phyloP scores from a whole-genome alignment of 2,888 invertebrate genomes.

The Eupeodes latifasciatus region DNA sequence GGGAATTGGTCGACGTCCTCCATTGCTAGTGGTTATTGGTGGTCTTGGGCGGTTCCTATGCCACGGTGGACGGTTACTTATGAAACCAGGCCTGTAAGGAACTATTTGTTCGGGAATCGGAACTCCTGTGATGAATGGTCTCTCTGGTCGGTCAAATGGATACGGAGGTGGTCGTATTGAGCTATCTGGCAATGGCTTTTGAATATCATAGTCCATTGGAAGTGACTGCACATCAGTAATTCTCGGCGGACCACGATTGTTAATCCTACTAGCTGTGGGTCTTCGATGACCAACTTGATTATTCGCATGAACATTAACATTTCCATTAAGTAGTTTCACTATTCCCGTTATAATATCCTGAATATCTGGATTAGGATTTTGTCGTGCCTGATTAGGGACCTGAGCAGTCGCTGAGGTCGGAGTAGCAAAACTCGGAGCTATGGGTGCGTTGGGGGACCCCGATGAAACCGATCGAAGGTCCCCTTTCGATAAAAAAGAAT shows the following conservation, averaged over 20 bases:
- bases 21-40: conserved; percentile 82
- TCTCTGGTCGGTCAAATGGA: conserved; percentile 89
- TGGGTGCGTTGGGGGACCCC: conserved; percentile 82
- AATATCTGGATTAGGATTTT: conserved; percentile 90
- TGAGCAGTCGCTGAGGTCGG: conserved; percentile 79
- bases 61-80: conserved; percentile 88
- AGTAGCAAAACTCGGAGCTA: conserved; percentile 82
- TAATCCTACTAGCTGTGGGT: conserved; percentile 91
- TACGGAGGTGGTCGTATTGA: conserved; percentile 85
- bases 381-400: conserved; percentile 81
- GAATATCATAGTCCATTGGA: conserved; percentile 85
- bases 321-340: conserved; percentile 94
- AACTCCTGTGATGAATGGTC: conserved; percentile 88
- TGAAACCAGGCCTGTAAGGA: conserved; percentile 87
- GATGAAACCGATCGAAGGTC: conserved; percentile 84
- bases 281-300: conserved; percentile 87
- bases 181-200: conserved; percentile 80
- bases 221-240: conserved; percentile 91
- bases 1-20: conserved; percentile 86
- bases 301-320: conserved; percentile 93
- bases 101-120: conserved; percentile 91
- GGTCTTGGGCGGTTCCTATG: conserved; percentile 87
- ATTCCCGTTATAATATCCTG: conserved; percentile 96
- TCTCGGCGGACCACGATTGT: conserved; percentile 94
- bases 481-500: conserved; percentile 84